Evolutionary conservation across 2,797 vertebrate genomes (phyloP), one percentile per base, ranked within the genome.

Genomic region (Ciconia nigra): DNA sequence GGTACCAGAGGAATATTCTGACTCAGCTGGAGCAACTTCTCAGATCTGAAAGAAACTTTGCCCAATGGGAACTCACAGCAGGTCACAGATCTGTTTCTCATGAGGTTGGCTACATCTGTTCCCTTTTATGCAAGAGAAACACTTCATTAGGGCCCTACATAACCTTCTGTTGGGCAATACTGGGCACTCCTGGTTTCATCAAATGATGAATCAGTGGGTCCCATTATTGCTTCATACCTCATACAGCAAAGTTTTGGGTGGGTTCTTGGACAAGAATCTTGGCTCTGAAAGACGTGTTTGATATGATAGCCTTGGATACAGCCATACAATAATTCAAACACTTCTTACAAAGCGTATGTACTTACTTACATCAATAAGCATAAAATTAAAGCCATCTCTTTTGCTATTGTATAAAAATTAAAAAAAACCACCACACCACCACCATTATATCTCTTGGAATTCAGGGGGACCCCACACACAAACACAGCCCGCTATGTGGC

Each of bases 91-190:
- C 72, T 87, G 57, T 88, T 96, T 96, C 87, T 94, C 66, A 97
- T 89, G 95, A 97, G 89, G 70, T 35, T 90, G 93, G n/a, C 79
- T 93, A 96, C 94, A 96, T 97, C 90, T 97, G 92, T 94, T 97
- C 92, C 71, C 70, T 93, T 96, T 96, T 96, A 96, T 67, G 83
- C 82, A 63, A 86, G 41, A 91, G 65, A 93, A 94, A 91, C 87
- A 94, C 91, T 96, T 97, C 87, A 95, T 96, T 90, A 93, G 41
- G 52, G 52, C 69, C 78, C 93, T 58, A 26, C 7, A 39, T 91
- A 96, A 93, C 84, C 89, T 94, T 90, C 46, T 88, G 41, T 93
- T 97, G 92, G 96, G 97, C 91, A 97, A 97, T 92, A 82, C 62
- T 82, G 90, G 94, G 93, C 89, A 96, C 87, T 95, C 73, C 92